Conservation (phyloP, 2,797 vertebrate genomes). For the Mormyrops boulengeri region DNA sequence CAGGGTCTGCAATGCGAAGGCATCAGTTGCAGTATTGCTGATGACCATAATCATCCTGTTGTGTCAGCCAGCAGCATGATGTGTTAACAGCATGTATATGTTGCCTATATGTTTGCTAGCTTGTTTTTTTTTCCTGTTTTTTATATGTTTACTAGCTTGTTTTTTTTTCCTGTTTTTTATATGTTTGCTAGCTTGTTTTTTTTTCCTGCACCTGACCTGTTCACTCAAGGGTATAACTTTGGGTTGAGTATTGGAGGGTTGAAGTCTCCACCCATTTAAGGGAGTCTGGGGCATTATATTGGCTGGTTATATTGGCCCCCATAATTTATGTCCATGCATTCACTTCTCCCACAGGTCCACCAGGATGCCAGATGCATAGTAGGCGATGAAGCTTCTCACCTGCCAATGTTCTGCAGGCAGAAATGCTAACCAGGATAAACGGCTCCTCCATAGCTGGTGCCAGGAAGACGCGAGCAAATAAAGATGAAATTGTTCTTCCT, state of each 20-base stretch:
- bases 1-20: not conserved
- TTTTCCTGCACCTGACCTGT: not conserved
- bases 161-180: not conserved
- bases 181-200: not conserved
- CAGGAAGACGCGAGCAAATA: not conserved
- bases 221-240: no score
- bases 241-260: no score
- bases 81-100: not conserved
- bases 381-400: not conserved
- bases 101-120: not conserved
- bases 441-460: not conserved
- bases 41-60: not conserved
- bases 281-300: not conserved
- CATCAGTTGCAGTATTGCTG: not conserved
- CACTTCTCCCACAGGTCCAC: not conserved
- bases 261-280: no score
- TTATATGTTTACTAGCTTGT: not conserved
- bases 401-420: not conserved
- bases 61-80: not conserved
- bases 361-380: not conserved
- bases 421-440: not conserved
- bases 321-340: not conserved
- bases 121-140: not conserved
- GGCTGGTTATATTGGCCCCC: not conserved
- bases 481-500: conserved; percentile 2